Conservation (phyloP, 1,140 invertebrate genomes). For the Lepidurus apus region DNA sequence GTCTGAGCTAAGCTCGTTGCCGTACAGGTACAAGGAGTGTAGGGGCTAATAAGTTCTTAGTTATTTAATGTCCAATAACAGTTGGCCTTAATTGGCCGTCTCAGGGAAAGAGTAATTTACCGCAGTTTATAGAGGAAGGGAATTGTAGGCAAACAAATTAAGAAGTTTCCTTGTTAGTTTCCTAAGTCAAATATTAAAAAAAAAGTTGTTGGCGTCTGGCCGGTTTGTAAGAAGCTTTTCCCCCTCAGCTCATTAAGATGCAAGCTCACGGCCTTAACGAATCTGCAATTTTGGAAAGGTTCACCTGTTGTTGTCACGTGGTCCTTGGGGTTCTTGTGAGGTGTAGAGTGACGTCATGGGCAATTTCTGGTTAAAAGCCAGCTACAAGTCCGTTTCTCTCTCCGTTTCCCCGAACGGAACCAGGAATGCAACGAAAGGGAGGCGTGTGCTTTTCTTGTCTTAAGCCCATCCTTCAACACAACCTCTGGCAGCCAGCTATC, state of each 20-base stretch:
- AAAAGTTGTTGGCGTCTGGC: background rate
- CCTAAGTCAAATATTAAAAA: background rate
- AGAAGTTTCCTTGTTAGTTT: background rate
- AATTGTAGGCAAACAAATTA: background rate
- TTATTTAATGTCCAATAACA: no score
- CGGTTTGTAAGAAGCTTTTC: background rate
- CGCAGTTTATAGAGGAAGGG: no score
- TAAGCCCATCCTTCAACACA: slow-evolving; percentile 18
- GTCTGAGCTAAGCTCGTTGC: no score
- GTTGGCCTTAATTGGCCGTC: no score
- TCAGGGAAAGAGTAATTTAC: no score
- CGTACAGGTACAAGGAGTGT: no score
- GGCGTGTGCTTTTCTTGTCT: background rate
- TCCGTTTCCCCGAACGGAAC: slow-evolving; percentile 6
- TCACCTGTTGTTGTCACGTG: slow-evolving; percentile 19
- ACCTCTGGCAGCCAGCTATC: background rate
- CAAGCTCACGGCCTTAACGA: slow-evolving; percentile 14
- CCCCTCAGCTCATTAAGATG: background rate
- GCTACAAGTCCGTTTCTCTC: background rate
- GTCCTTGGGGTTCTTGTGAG: background rate
- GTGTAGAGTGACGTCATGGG: background rate
- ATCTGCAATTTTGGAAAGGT: background rate
- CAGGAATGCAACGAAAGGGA: background rate
- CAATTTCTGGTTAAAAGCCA: background rate
- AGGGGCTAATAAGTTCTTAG: no score